Conservation (phyloP, 2,888 invertebrate species). For the Sussaba pulchella region DNA sequence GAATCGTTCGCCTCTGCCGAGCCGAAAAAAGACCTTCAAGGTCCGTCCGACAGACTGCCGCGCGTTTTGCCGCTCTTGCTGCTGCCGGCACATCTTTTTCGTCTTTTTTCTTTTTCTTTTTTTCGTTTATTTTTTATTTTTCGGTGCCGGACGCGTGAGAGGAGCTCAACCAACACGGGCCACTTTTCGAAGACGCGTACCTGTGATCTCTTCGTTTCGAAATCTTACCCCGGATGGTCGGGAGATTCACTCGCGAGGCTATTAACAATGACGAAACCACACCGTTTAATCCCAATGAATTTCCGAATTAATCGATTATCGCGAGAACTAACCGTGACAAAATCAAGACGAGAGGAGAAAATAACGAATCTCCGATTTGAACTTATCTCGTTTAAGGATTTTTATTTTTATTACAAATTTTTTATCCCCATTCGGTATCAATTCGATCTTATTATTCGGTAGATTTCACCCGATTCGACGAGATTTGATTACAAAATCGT, state of each 20-base stretch:
- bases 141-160: constrained; percentile 42
- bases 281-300: background rate
- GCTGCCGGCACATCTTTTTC: constrained; percentile 27
- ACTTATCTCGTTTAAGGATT: no score
- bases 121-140: background rate
- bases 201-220: constrained; percentile 9
- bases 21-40: constrained; percentile 48
- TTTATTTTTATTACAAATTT: no score
- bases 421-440: no score
- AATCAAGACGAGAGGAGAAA: background rate
- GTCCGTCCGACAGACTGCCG: constrained; percentile 41
- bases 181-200: constrained; percentile 1
- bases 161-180: background rate
- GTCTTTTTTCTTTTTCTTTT: background rate
- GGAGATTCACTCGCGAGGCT: constrained; percentile 6
- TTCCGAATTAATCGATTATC: background rate
- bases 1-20: constrained; percentile 50
- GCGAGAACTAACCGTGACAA: background rate
- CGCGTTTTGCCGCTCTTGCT: no score
- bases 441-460: no score
- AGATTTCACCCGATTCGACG: no score
- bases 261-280: background rate
- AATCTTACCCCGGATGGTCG: constrained; percentile 7
- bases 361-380: no score
- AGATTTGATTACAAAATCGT: no score